phyloP scores from a whole-genome alignment of 2,888 invertebrate species.

The Muscina levida region DNA sequence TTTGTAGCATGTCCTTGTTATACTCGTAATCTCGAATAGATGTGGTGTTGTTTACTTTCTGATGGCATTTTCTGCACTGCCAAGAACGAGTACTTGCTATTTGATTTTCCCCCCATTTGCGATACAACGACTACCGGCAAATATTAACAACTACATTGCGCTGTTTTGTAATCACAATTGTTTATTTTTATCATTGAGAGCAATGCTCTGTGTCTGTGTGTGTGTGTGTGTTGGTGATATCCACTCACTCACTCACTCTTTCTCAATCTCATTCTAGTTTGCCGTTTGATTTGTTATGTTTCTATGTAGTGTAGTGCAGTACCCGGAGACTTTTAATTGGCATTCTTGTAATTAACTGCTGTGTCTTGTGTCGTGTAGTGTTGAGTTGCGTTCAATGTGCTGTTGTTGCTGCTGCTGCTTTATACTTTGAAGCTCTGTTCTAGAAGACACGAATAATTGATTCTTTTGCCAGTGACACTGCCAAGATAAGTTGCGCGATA shows the following conservation, averaged over 20 bases:
- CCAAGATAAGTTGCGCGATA: conserved; percentile 36
- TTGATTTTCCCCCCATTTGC: conserved; percentile 43
- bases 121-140: conserved; percentile 3
- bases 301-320: too few relatives aligned
- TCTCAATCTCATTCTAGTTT: conserved; percentile 5
- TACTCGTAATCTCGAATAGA: neutral
- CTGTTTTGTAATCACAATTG: conserved; percentile 63
- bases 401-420: too few relatives aligned
- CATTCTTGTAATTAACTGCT: conserved; percentile 65
- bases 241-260: conserved; percentile 2
- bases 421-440: neutral
- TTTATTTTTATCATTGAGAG: conserved; percentile 48
- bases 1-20: conserved; percentile 31
- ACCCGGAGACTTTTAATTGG: conserved; percentile 62
- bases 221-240: conserved; percentile 1
- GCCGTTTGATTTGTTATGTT: conserved; percentile 36
- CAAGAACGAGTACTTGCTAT: conserved; percentile 9
- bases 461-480: conserved; percentile 64
- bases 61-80: conserved; percentile 23
- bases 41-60: conserved; percentile 4
- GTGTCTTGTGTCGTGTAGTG: conserved; percentile 19
- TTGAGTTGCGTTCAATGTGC: too few relatives aligned
- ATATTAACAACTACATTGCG: conserved; percentile 26
- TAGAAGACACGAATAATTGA: conserved; percentile 62
- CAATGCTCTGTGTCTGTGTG: neutral